Percentiles rank a stretch among this genome's conserved stretches.
Evolutionary conservation across 1,140 invertebrate genomes (phyloP).

Genomic region (Eufriesea mexicana): DNA sequence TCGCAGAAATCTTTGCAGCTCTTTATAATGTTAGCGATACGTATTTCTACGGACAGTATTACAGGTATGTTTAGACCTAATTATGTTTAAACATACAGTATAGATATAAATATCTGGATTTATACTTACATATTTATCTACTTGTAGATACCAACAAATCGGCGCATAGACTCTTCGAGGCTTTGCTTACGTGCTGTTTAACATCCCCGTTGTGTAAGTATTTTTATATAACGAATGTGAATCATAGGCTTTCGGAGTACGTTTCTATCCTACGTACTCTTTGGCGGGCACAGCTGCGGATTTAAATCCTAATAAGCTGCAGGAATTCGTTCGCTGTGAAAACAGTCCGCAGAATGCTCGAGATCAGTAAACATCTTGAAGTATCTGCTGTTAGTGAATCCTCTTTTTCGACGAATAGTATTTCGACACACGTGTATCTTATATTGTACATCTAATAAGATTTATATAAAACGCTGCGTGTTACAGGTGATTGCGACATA

Average conservation of each 20-base stretch:
- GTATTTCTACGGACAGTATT: conserved; percentile 73
- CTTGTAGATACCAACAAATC: conserved; percentile 78
- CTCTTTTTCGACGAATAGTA: not conserved
- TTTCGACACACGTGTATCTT: not conserved
- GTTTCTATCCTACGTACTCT: conserved; percentile 41
- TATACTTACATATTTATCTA: conserved; percentile 31
- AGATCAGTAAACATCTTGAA: conserved; percentile 42
- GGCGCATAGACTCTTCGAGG: conserved; percentile 76
- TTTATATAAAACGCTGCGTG: conserved; percentile 32
- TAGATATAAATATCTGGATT: not conserved
- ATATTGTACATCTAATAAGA: not conserved
- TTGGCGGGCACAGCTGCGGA: conserved; percentile 70
- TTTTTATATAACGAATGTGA: conserved; percentile 56
- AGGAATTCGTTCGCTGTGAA: conserved; percentile 51
- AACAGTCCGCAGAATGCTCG: conserved; percentile 66
- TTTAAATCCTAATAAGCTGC: conserved; percentile 69
- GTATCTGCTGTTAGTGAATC: not conserved
- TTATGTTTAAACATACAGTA: not conserved
- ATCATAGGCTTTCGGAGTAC: conserved; percentile 38
- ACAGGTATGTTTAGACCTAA: conserved; percentile 59
- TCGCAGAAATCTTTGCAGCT: conserved; percentile 66
- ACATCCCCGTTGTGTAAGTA: conserved; percentile 78
- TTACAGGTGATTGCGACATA: conserved; percentile 73
- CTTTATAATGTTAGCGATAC: conserved; percentile 70
- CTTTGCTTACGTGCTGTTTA: conserved; percentile 79